These are phyloP conservation scores for Syngnathus floridae DNA, from an alignment of 2,113 vertebrate species.

Conservation along the genomic window DNA sequence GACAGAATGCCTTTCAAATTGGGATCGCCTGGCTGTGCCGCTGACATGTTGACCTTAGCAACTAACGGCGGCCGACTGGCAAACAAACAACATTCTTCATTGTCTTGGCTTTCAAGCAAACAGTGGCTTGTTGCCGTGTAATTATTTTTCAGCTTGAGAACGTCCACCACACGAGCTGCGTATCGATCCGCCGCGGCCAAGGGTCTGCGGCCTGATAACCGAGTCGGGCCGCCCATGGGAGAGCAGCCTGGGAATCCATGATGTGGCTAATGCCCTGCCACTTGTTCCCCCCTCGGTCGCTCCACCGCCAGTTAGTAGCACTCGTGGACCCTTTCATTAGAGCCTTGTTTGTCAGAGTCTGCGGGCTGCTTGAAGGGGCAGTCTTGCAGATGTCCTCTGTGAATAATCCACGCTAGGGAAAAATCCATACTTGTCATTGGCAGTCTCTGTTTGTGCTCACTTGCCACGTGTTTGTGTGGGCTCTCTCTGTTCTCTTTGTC, in stretches of 20 bases:
- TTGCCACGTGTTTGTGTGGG: slow-evolving; percentile 53
- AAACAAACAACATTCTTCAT: slow-evolving; percentile 45
- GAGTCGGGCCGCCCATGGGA: slow-evolving; percentile 49
- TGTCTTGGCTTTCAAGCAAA: slow-evolving; percentile 54
- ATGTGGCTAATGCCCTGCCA: slow-evolving; percentile 73
- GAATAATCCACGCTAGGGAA: slow-evolving; percentile 68
- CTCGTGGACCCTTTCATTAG: slow-evolving; percentile 61
- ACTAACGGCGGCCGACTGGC: slow-evolving; percentile 20
- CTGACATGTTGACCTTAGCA: slow-evolving; percentile 58
- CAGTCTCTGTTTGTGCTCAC: slow-evolving; percentile 25
- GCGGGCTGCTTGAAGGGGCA: slow-evolving; percentile 50
- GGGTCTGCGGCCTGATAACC: slow-evolving; percentile 64
- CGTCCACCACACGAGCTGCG: slow-evolving; percentile 48
- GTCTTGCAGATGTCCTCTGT: slow-evolving; percentile 72
- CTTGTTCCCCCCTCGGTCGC: slow-evolving; percentile 53
- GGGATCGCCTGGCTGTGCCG: slow-evolving; percentile 30
- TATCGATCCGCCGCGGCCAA: slow-evolving; percentile 62
- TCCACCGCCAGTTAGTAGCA: slow-evolving; percentile 52
- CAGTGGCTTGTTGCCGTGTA: slow-evolving; percentile 57
- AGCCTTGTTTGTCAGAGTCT: slow-evolving; percentile 53
- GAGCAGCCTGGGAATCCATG: slow-evolving; percentile 66
- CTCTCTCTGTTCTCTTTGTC: slow-evolving; percentile 75
- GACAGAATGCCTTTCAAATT: slow-evolving; percentile 48
- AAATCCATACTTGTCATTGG: slow-evolving; percentile 79
- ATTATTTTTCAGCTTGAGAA: slow-evolving; percentile 72